Evolutionary conservation across 2,888 invertebrate genomes (phyloP).

Genomic region (Papilio elwesi): DNA sequence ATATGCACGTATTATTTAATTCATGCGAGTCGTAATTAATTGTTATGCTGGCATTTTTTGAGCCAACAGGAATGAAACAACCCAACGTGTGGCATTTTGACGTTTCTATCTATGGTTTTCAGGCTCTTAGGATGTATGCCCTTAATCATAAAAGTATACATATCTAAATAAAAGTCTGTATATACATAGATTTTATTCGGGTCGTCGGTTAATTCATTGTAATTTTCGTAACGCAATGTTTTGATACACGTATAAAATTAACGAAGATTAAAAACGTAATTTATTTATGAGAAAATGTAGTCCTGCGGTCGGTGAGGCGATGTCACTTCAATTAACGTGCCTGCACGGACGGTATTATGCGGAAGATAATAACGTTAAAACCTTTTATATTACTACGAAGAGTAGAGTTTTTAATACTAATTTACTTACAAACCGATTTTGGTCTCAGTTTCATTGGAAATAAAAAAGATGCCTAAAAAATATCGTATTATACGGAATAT

Average conservation of each 20-base stretch:
- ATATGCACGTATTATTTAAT: too few species aligned
- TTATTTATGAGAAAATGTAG: conserved; percentile 55
- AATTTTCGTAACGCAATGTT: conserved; percentile 26
- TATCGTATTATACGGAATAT: too few species aligned
- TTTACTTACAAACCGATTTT: neutral
- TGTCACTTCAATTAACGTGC: conserved; percentile 62
- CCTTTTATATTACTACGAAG: neutral
- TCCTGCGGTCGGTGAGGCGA: conserved; percentile 43
- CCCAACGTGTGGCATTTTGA: too few species aligned
- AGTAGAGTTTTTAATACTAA: neutral
- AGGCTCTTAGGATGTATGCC: too few species aligned
- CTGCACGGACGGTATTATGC: conserved; percentile 51
- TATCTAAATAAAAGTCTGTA: neutral
- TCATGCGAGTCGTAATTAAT: too few species aligned
- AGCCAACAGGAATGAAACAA: too few species aligned
- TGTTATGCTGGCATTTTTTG: too few species aligned
- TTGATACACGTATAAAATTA: conserved; percentile 35
- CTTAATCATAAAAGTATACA: too few species aligned
- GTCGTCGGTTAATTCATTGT: conserved; percentile 19
- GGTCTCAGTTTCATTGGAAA: too few species aligned
- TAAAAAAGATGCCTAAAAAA: too few species aligned
- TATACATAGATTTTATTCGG: conserved; percentile 18
- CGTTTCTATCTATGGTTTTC: too few species aligned
- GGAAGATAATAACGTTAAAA: conserved; percentile 17
- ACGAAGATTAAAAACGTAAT: conserved; percentile 49